Evolutionary conservation across 2,113 vertebrate species (phyloP).

Genomic region (Rissa tridactyla): DNA sequence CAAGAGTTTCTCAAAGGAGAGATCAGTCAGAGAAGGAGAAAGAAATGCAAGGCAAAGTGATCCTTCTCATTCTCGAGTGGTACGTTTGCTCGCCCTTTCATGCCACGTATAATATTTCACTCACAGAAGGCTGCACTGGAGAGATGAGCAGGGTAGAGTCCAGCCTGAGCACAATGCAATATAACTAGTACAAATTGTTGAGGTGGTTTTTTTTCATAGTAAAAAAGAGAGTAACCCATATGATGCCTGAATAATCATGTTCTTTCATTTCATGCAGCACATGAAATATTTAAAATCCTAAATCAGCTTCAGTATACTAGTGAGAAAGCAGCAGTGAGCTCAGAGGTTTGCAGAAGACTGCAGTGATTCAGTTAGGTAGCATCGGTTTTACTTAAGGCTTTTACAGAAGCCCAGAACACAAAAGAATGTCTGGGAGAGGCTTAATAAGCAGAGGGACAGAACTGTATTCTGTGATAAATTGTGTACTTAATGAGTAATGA

Average conservation of each 20-base stretch:
- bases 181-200: neutral
- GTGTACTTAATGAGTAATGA: conserved; percentile 46
- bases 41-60: neutral
- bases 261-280: neutral
- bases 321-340: neutral
- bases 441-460: conserved; percentile 29
- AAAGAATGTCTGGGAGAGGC: conserved; percentile 50
- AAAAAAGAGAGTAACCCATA: neutral
- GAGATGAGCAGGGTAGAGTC: neutral
- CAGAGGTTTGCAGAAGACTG: neutral
- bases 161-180: neutral
- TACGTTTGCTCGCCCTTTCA: neutral
- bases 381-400: conserved; percentile 7
- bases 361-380: neutral
- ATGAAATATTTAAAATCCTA: neutral
- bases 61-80: neutral
- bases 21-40: neutral
- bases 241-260: neutral
- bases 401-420: conserved; percentile 47
- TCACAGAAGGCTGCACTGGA: neutral
- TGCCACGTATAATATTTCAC: neutral
- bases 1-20: neutral
- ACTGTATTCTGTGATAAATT: conserved; percentile 48
- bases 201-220: neutral
- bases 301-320: neutral